Percentiles rank a stretch among this genome's conserved stretches.
These are phyloP conservation scores for Onychomys torridus DNA, from an alignment of 2,797 vertebrate genomes.

Conservation along the genomic window DNA sequence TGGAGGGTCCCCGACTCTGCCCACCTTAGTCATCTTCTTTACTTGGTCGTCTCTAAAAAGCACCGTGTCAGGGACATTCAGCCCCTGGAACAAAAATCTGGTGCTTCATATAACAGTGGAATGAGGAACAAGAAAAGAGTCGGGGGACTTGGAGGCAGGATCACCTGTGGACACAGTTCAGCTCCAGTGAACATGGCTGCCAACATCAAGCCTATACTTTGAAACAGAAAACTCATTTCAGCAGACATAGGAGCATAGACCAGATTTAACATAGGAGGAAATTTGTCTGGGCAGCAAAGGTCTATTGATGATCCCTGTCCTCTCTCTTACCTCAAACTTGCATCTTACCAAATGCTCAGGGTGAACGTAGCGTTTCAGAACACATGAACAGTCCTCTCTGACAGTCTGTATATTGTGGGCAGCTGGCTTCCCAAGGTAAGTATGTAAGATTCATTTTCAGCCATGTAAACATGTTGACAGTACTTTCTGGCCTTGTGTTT, in stretches of 20 bases:
- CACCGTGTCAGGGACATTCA: too few relatives aligned
- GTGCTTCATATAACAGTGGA: rapidly evolving
- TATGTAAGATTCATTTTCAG: neutral
- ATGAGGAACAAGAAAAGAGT: too few relatives aligned
- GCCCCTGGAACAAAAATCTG: neutral
- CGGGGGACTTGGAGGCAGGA: rapidly evolving
- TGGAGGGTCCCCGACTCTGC: neutral
- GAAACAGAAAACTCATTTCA: neutral
- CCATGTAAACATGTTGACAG: neutral
- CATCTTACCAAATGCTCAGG: constrained; percentile 2
- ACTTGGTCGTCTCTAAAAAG: neutral
- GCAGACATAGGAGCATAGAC: neutral
- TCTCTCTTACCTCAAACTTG: neutral
- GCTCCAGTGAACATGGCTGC: neutral
- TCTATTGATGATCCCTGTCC: neutral
- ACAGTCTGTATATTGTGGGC: neutral
- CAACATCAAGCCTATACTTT: neutral
- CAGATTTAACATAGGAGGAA: neutral
- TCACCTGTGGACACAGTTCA: rapidly evolving
- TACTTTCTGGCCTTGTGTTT: neutral
- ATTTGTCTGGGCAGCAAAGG: neutral
- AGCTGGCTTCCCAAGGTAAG: neutral
- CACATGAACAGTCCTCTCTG: neutral
- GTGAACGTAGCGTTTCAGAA: neutral
- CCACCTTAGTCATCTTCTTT: neutral